Percentiles rank a stretch among this genome's conserved stretches.
Conservation (phyloP, 2,888 invertebrate species). For the Mythimna vitellina region DNA sequence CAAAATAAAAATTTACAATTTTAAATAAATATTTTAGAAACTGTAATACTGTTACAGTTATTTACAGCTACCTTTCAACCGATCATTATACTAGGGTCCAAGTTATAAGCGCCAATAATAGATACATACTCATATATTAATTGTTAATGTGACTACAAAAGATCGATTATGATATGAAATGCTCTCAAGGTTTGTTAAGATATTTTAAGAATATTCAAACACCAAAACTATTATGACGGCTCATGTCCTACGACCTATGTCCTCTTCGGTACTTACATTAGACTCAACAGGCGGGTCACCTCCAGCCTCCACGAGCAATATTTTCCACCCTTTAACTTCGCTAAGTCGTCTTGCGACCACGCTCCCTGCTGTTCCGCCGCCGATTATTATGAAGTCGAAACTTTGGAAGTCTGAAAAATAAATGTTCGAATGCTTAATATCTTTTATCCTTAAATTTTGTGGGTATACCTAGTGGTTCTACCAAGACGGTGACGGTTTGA, state of each 20-base stretch:
- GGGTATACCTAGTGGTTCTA: background rate
- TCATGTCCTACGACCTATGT: background rate
- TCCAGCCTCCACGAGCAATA: slow-evolving; percentile 66
- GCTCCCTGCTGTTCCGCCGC: slow-evolving; percentile 91
- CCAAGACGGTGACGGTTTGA: too few species aligned
- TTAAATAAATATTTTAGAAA: too few species aligned
- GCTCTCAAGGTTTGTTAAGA: background rate
- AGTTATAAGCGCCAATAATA: too few species aligned
- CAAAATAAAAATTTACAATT: too few species aligned
- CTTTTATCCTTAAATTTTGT: background rate
- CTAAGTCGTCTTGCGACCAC: slow-evolving; percentile 90
- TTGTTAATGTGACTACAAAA: too few species aligned
- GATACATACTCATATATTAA: too few species aligned
- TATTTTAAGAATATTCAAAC: background rate
- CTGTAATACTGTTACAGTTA: too few species aligned
- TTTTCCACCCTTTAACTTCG: slow-evolving; percentile 72
- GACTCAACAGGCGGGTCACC: slow-evolving; percentile 63
- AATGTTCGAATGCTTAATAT: background rate
- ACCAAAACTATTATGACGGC: background rate
- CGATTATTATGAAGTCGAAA: slow-evolving; percentile 90
- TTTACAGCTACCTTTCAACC: too few species aligned
- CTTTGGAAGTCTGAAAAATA: slow-evolving; percentile 55
- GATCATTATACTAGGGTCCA: too few species aligned
- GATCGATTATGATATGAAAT: too few species aligned
- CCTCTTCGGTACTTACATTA: slow-evolving; percentile 66